These are phyloP conservation scores for Sicus ferrugineus DNA, from an alignment of 2,888 invertebrate species.

Conservation along the genomic window DNA sequence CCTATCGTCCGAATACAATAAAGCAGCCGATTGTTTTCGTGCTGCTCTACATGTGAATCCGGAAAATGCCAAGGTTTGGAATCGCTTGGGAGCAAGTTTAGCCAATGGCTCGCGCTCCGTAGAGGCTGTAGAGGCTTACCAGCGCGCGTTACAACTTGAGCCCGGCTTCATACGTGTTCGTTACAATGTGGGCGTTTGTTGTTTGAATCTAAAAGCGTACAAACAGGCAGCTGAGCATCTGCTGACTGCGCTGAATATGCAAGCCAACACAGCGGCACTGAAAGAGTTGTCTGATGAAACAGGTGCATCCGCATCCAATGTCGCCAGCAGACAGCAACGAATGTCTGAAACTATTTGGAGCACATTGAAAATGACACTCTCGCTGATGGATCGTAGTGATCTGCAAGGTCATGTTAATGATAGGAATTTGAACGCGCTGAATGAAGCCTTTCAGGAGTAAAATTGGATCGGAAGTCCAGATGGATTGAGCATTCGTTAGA, in stretches of 20 bases:
- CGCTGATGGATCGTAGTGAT: conserved; percentile 78
- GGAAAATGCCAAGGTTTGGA: conserved; percentile 92
- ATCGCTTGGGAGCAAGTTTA: conserved; percentile 94
- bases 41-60: conserved; percentile 82
- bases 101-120: conserved; percentile 95
- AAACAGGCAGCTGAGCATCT: conserved; percentile 97
- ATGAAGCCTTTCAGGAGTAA: conserved; percentile 66
- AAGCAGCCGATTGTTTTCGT: conserved; percentile 95
- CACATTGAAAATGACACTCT: conserved; percentile 86
- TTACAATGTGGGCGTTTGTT: conserved; percentile 97
- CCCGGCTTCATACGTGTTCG: conserved; percentile 97
- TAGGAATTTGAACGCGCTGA: conserved; percentile 70
- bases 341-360: conserved; percentile 96
- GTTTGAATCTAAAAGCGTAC: conserved; percentile 93
- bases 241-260: conserved; percentile 90
- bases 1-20: conserved; percentile 91
- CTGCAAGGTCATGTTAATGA: conserved; percentile 71
- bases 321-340: conserved; percentile 63
- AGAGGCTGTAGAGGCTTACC: conserved; percentile 96
- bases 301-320: conserved; percentile 49
- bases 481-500: no score
- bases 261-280: conserved; percentile 70
- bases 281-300: conserved; percentile 69
- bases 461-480: no score
- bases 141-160: conserved; percentile 85